Evolutionary conservation across 2,797 vertebrate species (phyloP).

Genomic region (Malurus leucopterus): DNA sequence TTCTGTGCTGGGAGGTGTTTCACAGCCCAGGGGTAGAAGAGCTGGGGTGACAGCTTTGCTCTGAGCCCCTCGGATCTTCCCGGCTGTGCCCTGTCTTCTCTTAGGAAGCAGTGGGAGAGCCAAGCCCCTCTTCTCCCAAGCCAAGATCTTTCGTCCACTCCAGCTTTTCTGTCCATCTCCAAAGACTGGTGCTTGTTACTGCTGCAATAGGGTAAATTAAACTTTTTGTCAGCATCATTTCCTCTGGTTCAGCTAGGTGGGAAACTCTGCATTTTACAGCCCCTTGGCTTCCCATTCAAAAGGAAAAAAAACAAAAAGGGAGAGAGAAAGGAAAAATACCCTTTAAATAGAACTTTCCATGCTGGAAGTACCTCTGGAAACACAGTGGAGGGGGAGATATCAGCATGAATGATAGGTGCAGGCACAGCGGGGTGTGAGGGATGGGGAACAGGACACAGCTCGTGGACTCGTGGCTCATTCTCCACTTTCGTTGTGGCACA

Average conservation of each 20-base stretch:
- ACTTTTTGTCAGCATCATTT: slow-evolving; percentile 34
- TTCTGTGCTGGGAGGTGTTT: neutral
- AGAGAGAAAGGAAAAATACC: neutral
- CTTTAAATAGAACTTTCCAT: slow-evolving; percentile 65
- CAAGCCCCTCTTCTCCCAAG: neutral
- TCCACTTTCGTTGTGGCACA: accelerated
- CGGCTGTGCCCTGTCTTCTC: neutral
- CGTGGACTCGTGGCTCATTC: neutral
- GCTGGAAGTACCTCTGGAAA: slow-evolving; percentile 59
- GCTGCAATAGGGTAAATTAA: slow-evolving; percentile 4
- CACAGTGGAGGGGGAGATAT: neutral
- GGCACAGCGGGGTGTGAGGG: accelerated
- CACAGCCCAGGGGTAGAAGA: neutral
- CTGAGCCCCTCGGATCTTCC: neutral
- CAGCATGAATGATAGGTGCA: neutral
- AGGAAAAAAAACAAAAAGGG: no score
- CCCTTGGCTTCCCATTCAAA: slow-evolving; percentile 8
- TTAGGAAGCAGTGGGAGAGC: neutral
- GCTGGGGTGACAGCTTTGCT: neutral
- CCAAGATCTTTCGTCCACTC: neutral
- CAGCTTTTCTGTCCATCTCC: neutral
- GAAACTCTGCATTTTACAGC: slow-evolving; percentile 40
- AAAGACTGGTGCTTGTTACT: neutral
- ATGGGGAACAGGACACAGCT: neutral
- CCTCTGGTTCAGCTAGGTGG: slow-evolving; percentile 35